Evolutionary conservation across 2,113 vertebrate genomes (phyloP).

Genomic region (Okapia johnstoni): DNA sequence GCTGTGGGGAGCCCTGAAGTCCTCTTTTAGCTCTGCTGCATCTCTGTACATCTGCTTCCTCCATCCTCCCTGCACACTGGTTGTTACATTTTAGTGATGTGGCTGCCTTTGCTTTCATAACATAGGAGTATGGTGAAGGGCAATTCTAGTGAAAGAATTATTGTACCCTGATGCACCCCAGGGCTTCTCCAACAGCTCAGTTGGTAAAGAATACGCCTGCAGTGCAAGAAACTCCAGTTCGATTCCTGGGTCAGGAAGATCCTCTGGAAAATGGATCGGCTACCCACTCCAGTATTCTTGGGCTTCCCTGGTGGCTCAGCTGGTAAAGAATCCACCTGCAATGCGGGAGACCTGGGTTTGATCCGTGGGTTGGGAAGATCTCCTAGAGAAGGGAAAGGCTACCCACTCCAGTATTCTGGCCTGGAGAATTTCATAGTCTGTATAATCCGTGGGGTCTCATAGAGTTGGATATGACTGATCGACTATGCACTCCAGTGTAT

Average conservation of each 20-base stretch:
- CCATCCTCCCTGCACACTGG: neutral
- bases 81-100: neutral
- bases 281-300: neutral
- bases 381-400: fast-evolving
- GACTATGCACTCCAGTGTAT: neutral
- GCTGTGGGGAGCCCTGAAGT: fast-evolving
- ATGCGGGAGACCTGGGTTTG: neutral
- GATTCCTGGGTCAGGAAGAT: neutral
- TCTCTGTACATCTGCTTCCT: neutral
- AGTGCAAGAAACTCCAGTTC: neutral
- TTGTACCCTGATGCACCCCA: neutral
- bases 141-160: neutral
- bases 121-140: neutral
- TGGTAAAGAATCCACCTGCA: neutral
- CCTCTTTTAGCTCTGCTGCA: neutral
- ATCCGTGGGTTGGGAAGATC: neutral
- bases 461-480: neutral
- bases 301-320: neutral
- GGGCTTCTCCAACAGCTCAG: neutral
- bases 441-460: no score
- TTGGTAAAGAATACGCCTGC: neutral
- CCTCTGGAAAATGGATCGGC: neutral
- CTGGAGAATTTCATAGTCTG: no score
- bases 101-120: neutral
- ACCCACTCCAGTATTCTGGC: neutral